These are phyloP conservation scores for Brassicogethes aeneus DNA, from an alignment of 2,888 invertebrate species.

Conservation along the genomic window DNA sequence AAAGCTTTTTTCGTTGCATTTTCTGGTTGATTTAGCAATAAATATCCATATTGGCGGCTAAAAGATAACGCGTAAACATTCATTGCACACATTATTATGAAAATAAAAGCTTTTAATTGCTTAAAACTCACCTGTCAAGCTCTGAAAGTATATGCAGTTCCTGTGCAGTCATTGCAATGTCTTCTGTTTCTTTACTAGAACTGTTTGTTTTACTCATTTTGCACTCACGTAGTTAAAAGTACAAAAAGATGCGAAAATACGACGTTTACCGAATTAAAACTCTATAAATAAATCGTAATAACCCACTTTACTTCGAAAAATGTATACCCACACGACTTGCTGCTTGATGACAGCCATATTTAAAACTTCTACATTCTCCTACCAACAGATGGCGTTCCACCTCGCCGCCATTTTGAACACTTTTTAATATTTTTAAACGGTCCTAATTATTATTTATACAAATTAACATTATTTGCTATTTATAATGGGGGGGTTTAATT, in stretches of 20 bases:
- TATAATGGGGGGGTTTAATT: too few species aligned
- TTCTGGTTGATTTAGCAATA: constrained; percentile 72
- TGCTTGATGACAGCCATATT: not conserved
- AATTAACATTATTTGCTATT: too few species aligned
- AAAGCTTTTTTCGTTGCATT: constrained; percentile 72
- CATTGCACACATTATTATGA: not conserved
- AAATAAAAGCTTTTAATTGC: constrained; percentile 2
- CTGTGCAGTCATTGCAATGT: constrained; percentile 55
- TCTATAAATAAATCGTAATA: constrained; percentile 11
- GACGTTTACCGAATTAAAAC: constrained; percentile 9
- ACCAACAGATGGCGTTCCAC: not conserved
- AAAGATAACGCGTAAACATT: constrained; percentile 29
- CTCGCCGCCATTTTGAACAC: too few species aligned
- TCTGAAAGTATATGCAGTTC: constrained; percentile 80
- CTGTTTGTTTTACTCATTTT: constrained; percentile 33
- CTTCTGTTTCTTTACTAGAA: constrained; percentile 25
- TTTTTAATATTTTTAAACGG: too few species aligned
- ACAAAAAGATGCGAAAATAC: constrained; percentile 1
- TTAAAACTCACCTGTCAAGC: constrained; percentile 63
- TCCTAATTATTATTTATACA: too few species aligned
- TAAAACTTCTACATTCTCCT: not conserved
- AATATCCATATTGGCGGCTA: constrained; percentile 87
- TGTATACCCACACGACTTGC: not conserved
- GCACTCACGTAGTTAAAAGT: not conserved
- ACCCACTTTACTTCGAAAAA: not conserved